Conservation (phyloP, 1,140 invertebrate species). For the Drosophila prosaltans region DNA sequence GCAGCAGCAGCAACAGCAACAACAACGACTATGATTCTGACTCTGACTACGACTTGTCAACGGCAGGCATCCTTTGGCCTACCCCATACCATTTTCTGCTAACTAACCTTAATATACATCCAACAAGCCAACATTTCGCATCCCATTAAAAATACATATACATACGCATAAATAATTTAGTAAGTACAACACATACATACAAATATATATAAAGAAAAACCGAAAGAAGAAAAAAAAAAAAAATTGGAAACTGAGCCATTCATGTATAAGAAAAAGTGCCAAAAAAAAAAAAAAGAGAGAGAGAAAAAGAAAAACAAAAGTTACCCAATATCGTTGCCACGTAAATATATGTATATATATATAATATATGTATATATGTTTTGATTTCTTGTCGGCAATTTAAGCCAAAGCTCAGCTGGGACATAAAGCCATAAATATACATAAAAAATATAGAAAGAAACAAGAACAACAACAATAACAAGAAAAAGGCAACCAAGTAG, state of each 20-base stretch:
- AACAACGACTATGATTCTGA: constrained; percentile 8
- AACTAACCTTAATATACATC: constrained; percentile 10
- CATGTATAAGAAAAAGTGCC: constrained; percentile 7
- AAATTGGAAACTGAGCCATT: neutral
- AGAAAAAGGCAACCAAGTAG: neutral
- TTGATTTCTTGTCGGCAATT: constrained; percentile 12
- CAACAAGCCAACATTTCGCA: constrained; percentile 18
- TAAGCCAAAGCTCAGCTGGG: constrained; percentile 11
- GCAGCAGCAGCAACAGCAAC: neutral
- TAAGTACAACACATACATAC: constrained; percentile 13
- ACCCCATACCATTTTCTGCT: neutral
- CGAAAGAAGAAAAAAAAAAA: neutral
- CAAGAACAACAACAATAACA: neutral
- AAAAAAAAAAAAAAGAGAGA: neutral
- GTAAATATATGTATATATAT: neutral
- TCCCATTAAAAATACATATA: constrained; percentile 25
- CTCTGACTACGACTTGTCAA: constrained; percentile 19
- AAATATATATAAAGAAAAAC: neutral
- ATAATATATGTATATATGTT: neutral
- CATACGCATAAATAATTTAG: constrained; percentile 23
- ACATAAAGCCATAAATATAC: constrained; percentile 13
- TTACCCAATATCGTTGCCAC: constrained; percentile 4
- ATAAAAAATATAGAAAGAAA: constrained; percentile 5
- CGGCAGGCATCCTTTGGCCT: constrained; percentile 15
- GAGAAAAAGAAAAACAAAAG: constrained; percentile 8